Base-by-base conservation (phyloP, 1,140 invertebrate species). In the Argopecten irradians region DNA sequence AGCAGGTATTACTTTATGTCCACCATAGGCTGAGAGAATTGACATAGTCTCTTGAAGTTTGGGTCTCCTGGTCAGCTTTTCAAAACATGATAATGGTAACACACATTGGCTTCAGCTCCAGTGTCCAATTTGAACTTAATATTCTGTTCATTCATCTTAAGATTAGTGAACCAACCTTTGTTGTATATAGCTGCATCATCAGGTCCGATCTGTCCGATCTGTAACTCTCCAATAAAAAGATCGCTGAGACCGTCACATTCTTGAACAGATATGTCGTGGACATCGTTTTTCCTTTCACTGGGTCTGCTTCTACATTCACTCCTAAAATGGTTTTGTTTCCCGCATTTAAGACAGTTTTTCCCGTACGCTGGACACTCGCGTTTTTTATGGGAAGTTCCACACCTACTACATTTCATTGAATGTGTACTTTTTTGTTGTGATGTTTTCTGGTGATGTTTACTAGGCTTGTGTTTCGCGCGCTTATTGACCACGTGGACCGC, bases 351-450 rank as follows among this genome's bases (percentile, higher is more conserved):
- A 8, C 87, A 88, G n/a, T 33, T 8, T 43, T 88, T 84, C n/a
- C 83, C 87, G 35, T 55, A 88, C 28, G 87, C 87, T 1, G 87
- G 87, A 85, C 87, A 88, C 0, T 88, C 84, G 28, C 32, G 46
- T 28, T 33, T n/a, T 28, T 83, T 36, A 43, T 88, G 87, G 16
- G 43, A 84, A 19, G 43, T 33, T 8, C 87, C 87, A 71, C 87
- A 88, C n/a, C 84, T 88, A 0, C 35, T 71, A 46, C 87, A 88
- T 22, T 88, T 85, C 55, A 22, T n/a, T n/a, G n/a, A 71, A 39
- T 71, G n/a, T 71, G 55, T 28, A 28, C 55, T 22, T 71, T 71
- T 8, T 2, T 71, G 8, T 28, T 71, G 55, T 71, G 8, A n/a
- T n/a, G 55, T 71, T 71, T n/a, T 71, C 55, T 71, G 55, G n/a